Conservation (phyloP, 2,888 invertebrate species). For the Troides aeacus region DNA sequence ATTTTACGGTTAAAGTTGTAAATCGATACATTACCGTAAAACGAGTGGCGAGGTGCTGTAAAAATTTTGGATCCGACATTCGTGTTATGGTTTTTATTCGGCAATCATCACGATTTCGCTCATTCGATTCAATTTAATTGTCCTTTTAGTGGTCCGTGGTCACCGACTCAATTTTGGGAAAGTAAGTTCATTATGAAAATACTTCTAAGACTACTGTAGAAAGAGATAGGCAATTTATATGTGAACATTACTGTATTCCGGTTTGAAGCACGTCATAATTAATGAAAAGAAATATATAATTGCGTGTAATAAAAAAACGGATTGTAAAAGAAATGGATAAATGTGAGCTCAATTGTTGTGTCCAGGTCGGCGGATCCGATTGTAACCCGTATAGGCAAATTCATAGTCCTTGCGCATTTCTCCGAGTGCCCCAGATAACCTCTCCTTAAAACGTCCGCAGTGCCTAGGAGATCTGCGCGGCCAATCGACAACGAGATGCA, state of each 20-base stretch:
- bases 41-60: constrained; percentile 16
- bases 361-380: no score
- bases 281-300: no score
- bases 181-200: no score
- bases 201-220: no score
- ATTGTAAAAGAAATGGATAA: no score
- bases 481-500: constrained; percentile 20
- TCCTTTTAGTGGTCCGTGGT: background rate
- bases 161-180: no score
- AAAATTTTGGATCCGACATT: constrained; percentile 3
- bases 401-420: background rate
- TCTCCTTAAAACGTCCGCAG: constrained; percentile 18
- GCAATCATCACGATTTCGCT: background rate
- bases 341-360: no score
- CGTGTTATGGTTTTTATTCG: no score
- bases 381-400: background rate
- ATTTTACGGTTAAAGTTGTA: constrained; percentile 31
- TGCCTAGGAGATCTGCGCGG: constrained; percentile 25
- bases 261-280: no score
- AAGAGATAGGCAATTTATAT: no score
- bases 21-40: constrained; percentile 30
- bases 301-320: no score
- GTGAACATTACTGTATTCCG: no score
- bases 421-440: constrained; percentile 17
- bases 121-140: background rate